These are phyloP conservation scores for human (Homo sapiens) DNA, from an alignment of 2,113 vertebrate genomes.

Conservation along the genomic window GRCh38 chrX:19095001-19095500, in stretches of 20 bases:
- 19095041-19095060: constrained; percentile 57
- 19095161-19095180: constrained; percentile 25
- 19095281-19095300: not conserved
- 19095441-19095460: not conserved
- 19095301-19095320: not conserved
- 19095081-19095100: constrained; percentile 71
- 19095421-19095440: not conserved
- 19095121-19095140: constrained; percentile 52
- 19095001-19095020: constrained; percentile 71
- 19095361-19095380: not conserved
- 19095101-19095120: constrained; percentile 61
- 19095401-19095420: not conserved
- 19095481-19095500: not conserved
- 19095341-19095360: not conserved
- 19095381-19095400: not conserved
- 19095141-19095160: constrained; percentile 66
- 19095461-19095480: constrained; percentile 15
- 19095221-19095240: constrained; percentile 26
- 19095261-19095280: constrained; percentile 32
- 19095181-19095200: constrained; percentile 68
- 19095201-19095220: constrained; percentile 58
- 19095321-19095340: not conserved
- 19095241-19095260: not conserved
- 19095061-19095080: constrained; percentile 56
- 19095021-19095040: constrained; percentile 56